Evolutionary conservation across 2,113 vertebrate species (phyloP).

Genomic region (Pangasianodon hypophthalmus): DNA sequence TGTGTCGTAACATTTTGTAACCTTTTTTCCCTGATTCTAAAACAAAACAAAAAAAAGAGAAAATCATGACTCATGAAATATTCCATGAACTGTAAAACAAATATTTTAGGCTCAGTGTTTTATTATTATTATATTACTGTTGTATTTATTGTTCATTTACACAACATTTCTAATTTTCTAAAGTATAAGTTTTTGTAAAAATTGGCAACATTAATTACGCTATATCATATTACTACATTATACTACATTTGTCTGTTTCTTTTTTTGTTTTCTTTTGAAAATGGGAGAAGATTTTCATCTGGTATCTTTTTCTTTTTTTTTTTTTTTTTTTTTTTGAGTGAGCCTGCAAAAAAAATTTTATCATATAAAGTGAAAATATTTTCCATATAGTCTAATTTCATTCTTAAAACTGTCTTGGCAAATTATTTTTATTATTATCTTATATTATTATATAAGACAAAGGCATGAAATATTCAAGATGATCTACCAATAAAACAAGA

Average conservation of each 20-base stretch:
- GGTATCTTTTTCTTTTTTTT: background rate
- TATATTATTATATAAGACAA: background rate
- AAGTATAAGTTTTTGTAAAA: too few species aligned
- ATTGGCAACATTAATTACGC: too few species aligned
- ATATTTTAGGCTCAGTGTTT: too few species aligned
- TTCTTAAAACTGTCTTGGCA: too few species aligned
- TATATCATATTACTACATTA: background rate
- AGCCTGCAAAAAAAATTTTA: too few species aligned
- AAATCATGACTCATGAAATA: too few species aligned
- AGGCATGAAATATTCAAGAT: background rate
- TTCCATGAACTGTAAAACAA: too few species aligned
- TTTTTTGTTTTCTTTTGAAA: background rate
- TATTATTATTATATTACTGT: too few species aligned
- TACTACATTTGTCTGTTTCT: background rate
- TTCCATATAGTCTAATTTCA: background rate
- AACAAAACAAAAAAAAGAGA: background rate
- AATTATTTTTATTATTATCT: background rate
- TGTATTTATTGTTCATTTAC: too few species aligned
- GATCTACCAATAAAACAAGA: background rate
- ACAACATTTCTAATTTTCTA: too few species aligned
- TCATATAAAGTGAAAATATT: background rate
- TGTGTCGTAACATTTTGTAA: background rate
- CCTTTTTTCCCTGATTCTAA: background rate
- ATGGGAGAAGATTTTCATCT: background rate
- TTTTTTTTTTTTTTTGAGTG: too few species aligned